Conservation (phyloP, 2,888 invertebrate species). For the Syritta pipiens region DNA sequence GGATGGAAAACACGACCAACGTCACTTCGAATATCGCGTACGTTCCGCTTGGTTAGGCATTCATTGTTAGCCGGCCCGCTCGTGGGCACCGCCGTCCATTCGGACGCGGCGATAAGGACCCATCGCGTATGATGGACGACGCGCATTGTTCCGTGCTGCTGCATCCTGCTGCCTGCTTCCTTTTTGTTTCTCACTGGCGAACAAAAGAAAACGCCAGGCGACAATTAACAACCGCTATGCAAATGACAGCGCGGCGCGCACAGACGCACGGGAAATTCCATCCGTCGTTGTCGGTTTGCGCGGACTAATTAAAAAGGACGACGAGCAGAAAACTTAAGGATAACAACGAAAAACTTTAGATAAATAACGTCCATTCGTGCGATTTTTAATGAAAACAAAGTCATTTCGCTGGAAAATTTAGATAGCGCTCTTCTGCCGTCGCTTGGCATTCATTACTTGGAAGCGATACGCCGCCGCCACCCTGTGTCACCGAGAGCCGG, state of each 20-base stretch:
- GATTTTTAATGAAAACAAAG: conserved; percentile 69
- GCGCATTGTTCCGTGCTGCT: conserved; percentile 59
- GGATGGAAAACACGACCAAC: conserved; percentile 18
- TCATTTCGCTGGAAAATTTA: conserved; percentile 70
- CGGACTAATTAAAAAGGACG: conserved; percentile 75
- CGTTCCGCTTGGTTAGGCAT: conserved; percentile 63
- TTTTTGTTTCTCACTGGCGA: conserved; percentile 18
- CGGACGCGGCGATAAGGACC: conserved; percentile 37
- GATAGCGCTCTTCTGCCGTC: conserved; percentile 57
- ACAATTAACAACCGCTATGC: conserved; percentile 75
- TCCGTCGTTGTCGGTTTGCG: conserved; percentile 43
- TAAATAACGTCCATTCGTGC: conserved; percentile 65
- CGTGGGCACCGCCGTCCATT: conserved; percentile 32
- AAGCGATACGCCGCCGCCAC: conserved; percentile 11
- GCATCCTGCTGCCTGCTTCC: conserved; percentile 35
- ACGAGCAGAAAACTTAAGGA: conserved; percentile 63
- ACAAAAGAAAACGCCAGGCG: conserved; percentile 29
- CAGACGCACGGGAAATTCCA: conserved; percentile 30
- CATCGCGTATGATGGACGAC: conserved; percentile 42
- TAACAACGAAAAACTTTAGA: conserved; percentile 64
- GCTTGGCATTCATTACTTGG: conserved; percentile 50
- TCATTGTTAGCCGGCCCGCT: conserved; percentile 56
- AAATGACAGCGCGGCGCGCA: conserved; percentile 79
- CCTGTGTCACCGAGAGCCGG: neutral
- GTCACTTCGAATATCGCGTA: conserved; percentile 54